Conservation (phyloP, 2,888 invertebrate species). For the Spialia ferax region DNA sequence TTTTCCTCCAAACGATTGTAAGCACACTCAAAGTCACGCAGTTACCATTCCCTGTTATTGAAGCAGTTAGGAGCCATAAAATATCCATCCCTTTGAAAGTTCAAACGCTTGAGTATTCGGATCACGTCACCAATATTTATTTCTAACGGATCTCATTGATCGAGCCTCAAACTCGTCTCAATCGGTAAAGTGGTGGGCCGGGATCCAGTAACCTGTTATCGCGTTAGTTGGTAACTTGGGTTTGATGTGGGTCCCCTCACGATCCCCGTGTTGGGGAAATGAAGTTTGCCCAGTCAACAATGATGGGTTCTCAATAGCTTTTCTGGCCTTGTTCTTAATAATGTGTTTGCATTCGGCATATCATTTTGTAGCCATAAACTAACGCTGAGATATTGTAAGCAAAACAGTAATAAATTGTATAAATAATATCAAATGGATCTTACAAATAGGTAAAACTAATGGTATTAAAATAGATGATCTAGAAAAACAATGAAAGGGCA, state of each 20-base stretch:
- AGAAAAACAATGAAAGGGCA: not conserved
- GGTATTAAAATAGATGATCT: no score
- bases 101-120: not conserved
- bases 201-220: not conserved
- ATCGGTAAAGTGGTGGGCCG: constrained; percentile 3
- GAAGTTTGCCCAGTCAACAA: not conserved
- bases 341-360: not conserved
- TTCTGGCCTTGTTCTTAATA: not conserved
- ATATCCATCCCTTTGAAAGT: not conserved
- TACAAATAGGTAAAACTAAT: no score
- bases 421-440: no score
- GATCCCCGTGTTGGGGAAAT: not conserved
- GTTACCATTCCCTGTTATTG: not conserved
- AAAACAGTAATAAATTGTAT: no score
- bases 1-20: no score
- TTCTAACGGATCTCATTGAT: not conserved
- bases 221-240: not conserved
- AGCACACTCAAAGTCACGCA: no score
- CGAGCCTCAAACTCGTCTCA: not conserved
- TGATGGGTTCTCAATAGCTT: not conserved
- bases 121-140: not conserved
- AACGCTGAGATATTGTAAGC: no score
- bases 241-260: constrained; percentile 1
- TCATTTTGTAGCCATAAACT: no score
- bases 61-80: not conserved